These are phyloP conservation scores for Trogon melanurus DNA, from an alignment of 2,113 vertebrate genomes.

Conservation along the genomic window DNA sequence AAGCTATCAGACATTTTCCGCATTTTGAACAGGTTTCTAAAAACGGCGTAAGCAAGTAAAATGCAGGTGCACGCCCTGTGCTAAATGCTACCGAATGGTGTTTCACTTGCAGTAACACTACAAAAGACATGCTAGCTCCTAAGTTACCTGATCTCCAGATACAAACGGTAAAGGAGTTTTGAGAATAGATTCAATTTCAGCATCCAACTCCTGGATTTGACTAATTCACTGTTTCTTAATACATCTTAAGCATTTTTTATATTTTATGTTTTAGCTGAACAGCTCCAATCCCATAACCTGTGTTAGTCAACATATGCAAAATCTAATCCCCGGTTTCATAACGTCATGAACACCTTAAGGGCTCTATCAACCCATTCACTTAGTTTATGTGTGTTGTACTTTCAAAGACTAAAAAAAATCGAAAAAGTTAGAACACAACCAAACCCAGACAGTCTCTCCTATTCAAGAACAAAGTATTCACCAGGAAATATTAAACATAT, in stretches of 20 bases:
- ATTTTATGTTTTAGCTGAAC: neutral
- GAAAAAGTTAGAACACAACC: neutral
- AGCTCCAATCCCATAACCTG: neutral
- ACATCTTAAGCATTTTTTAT: neutral
- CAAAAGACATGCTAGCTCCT: neutral
- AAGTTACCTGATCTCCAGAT: neutral
- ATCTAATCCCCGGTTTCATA: neutral
- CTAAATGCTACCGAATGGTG: neutral
- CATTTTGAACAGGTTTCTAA: neutral
- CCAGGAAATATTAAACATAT: neutral
- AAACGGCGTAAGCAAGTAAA: neutral
- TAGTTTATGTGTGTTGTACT: neutral
- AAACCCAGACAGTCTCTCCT: neutral
- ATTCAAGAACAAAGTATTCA: neutral
- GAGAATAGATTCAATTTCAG: neutral
- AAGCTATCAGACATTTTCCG: neutral
- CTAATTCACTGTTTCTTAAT: neutral
- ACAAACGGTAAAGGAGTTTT: neutral
- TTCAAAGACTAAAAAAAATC: neutral
- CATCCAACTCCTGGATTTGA: neutral
- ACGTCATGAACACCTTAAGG: neutral
- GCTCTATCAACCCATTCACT: neutral
- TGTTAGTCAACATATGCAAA: neutral
- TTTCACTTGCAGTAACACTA: neutral
- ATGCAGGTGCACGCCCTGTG: neutral